These are phyloP conservation scores for Drosophila kanekoi DNA, from an alignment of 2,888 invertebrate species.

Conservation along the genomic window DNA sequence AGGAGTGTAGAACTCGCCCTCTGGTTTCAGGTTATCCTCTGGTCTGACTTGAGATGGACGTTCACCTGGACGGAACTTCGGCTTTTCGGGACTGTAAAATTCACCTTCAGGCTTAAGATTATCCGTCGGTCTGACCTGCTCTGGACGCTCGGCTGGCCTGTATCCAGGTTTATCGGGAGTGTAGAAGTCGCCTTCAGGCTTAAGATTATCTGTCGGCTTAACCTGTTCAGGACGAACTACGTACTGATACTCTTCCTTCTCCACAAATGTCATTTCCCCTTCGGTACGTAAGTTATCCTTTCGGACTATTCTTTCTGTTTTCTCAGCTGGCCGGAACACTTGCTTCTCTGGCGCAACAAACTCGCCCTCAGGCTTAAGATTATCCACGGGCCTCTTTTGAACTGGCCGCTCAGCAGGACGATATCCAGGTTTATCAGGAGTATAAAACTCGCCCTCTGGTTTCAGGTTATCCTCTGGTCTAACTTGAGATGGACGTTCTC, in stretches of 20 bases:
- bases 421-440: not conserved
- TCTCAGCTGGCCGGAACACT: constrained; percentile 86
- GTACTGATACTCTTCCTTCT: constrained; percentile 85
- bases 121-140: constrained; percentile 28
- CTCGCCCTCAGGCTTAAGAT: constrained; percentile 52
- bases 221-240: constrained; percentile 85
- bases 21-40: constrained; percentile 86
- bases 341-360: constrained; percentile 85
- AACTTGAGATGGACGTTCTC: constrained; percentile 38
- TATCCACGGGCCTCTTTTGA: too few species aligned
- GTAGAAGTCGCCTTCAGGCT: constrained; percentile 87
- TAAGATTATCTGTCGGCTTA: constrained; percentile 86
- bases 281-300: constrained; percentile 87
- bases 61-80: constrained; percentile 40
- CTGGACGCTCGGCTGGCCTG: constrained; percentile 45
- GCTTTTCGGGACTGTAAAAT: too few species aligned
- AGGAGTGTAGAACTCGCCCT: constrained; percentile 85
- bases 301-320: constrained; percentile 77
- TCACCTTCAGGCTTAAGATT: constrained; percentile 3
- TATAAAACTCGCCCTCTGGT: constrained; percentile 82
- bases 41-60: constrained; percentile 84
- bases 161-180: constrained; percentile 86
- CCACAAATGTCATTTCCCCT: constrained; percentile 87
- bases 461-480: constrained; percentile 86
- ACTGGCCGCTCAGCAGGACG: constrained; percentile 81